Evolutionary conservation across 1,140 invertebrate species (phyloP), one percentile per base, ranked within the genome.

Genomic region (Brachionus plicatilis): DNA sequence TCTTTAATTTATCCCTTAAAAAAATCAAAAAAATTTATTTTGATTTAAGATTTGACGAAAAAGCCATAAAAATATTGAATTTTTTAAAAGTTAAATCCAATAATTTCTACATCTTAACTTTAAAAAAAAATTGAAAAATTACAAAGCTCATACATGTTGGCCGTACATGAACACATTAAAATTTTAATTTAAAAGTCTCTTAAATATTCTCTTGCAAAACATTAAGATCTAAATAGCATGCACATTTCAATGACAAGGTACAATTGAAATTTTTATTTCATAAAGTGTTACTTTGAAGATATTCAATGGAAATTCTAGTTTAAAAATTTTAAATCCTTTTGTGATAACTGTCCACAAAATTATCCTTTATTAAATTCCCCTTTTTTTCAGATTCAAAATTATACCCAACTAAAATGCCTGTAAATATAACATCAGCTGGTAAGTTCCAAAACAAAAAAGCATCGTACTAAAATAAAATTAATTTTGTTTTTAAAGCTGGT

Each of bases 401-500:
- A 45, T 45, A 29, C 65, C 12, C 8, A 60, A 45, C 9, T 20
- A 82, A 65, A 66, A 82, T 82, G 79, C 53, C 17, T 82, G 79
- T 82, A 82, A 82, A 82, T 82, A 82, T 82, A 65, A 82, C 79
- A 82, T 82, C 79, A 68, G 79, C 79, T 68, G 79, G 79, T 82
- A 65, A 82, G 27, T 65, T 43, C 33, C 17, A 11, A 27, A 3
- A 37, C 17, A 33, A 20, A 60, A 29, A 68, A 45, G 9, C 3
- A 12, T 3, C 5, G 0, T 41, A 7, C 17, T 8, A 41, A 33
- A 80, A 17, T 20, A 53, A 7, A 50, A 33, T n/a, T 41, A 3
- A 53, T 24, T 12, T n/a, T 37, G 33, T 41, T 80, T n/a, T 29
- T 66, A 56, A 65, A 92, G 95, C 95, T 87, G 97, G 96, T 87